phyloP scores from a whole-genome alignment of 2,113 vertebrate genomes.

The Chrysemys picta region DNA sequence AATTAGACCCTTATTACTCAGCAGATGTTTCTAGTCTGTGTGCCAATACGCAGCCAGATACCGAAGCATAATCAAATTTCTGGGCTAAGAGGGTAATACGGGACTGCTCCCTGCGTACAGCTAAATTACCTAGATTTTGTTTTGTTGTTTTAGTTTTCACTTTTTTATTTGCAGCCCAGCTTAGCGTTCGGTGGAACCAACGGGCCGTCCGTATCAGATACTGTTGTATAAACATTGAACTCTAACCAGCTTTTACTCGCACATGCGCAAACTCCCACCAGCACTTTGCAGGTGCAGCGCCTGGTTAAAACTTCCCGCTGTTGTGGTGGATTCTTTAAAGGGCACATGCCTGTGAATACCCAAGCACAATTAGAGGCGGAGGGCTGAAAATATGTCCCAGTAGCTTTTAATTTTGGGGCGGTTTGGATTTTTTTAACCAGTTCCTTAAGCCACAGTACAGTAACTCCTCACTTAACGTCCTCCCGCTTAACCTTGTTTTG shows the following conservation, averaged over 20 bases:
- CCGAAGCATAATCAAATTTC: not conserved
- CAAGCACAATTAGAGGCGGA: too few relatives aligned
- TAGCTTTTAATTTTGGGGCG: not conserved
- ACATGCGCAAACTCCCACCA: not conserved
- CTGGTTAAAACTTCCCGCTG: not conserved
- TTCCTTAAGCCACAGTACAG: not conserved
- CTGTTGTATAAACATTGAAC: not conserved
- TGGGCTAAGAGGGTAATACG: not conserved
- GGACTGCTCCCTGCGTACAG: not conserved
- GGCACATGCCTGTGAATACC: not conserved
- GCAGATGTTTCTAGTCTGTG: not conserved
- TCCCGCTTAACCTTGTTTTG: too few relatives aligned
- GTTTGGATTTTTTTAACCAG: slow-evolving; percentile 17
- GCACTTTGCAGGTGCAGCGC: not conserved
- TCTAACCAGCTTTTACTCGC: fast-evolving
- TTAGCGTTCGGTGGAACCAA: fast-evolving
- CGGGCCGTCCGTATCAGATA: not conserved
- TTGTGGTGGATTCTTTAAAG: fast-evolving
- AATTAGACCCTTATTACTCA: fast-evolving
- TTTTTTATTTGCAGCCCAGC: not conserved
- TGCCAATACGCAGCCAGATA: not conserved
- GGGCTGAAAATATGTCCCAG: not conserved
- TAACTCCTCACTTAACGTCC: too few relatives aligned
- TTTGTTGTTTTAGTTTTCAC: not conserved
- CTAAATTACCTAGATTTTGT: not conserved